phyloP scores from a whole-genome alignment of 2,888 invertebrate species.

The Gymnocheta viridis region DNA sequence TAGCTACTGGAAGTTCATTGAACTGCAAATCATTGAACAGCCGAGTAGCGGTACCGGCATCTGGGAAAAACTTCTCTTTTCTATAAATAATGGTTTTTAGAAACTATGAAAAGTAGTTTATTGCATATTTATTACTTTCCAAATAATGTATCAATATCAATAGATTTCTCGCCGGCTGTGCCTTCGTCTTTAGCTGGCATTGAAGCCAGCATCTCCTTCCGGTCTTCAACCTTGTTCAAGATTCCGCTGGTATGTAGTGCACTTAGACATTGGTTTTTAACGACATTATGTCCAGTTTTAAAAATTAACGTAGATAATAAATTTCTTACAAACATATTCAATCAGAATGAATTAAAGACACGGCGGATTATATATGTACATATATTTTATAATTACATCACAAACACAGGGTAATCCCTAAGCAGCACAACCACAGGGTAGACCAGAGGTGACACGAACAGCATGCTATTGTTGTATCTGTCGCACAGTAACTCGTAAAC shows the following conservation, averaged over 20 bases:
- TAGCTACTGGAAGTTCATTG: slow-evolving; percentile 90
- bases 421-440: too few relatives aligned
- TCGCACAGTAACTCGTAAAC: too few relatives aligned
- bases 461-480: too few relatives aligned
- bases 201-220: slow-evolving; percentile 84
- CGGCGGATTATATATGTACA: too few relatives aligned
- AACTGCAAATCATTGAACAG: slow-evolving; percentile 90
- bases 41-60: slow-evolving; percentile 86
- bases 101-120: background rate
- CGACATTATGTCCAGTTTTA: slow-evolving; percentile 52
- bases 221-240: slow-evolving; percentile 82
- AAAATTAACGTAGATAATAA: slow-evolving; percentile 71
- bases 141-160: slow-evolving; percentile 87
- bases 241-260: slow-evolving; percentile 74
- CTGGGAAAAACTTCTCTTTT: slow-evolving; percentile 88
- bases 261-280: background rate
- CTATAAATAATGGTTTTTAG: slow-evolving; percentile 80
- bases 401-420: too few relatives aligned
- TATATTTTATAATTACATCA: too few relatives aligned
- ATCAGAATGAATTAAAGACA: background rate
- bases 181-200: slow-evolving; percentile 87
- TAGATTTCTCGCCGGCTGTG: slow-evolving; percentile 88
- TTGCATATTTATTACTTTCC: slow-evolving; percentile 83
- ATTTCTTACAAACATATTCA: slow-evolving; percentile 73
- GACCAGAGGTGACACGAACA: too few relatives aligned